These are phyloP conservation scores for Turnix velox DNA, from an alignment of 2,113 vertebrate species.

Conservation along the genomic window DNA sequence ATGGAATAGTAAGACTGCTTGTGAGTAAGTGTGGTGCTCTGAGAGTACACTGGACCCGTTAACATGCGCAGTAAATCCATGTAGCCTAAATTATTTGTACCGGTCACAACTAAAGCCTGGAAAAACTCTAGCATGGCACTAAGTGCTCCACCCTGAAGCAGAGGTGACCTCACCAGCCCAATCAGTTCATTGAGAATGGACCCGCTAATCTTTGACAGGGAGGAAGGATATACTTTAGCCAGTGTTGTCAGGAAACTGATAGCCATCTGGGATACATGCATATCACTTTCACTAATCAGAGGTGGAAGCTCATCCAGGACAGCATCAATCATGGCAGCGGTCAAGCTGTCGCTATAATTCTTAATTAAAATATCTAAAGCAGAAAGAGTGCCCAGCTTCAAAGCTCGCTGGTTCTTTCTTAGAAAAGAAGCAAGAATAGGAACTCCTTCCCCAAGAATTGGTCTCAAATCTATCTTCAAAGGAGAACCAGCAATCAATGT, in stretches of 20 bases:
- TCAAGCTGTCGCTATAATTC: conserved; percentile 94
- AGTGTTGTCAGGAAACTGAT: conserved; percentile 97
- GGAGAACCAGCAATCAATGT: conserved; percentile 95
- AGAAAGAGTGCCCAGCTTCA: conserved; percentile 94
- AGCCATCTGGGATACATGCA: conserved; percentile 99
- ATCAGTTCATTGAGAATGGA: conserved; percentile 96
- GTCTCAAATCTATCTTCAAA: conserved; percentile 92
- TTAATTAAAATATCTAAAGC: conserved; percentile 94
- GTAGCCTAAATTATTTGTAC: conserved; percentile 89
- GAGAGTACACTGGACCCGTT: conserved; percentile 94
- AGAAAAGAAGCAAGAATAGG: conserved; percentile 98
- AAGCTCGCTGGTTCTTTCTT: conserved; percentile 94
- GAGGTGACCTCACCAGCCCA: conserved; percentile 89
- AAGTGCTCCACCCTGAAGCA: conserved; percentile 95
- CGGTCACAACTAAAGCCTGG: conserved; percentile 92
- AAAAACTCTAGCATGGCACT: conserved; percentile 98
- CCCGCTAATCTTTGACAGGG: conserved; percentile 91
- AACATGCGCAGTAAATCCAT: conserved; percentile 98
- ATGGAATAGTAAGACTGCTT: conserved; percentile 99
- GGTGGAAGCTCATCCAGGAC: conserved; percentile 96
- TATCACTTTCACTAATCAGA: conserved; percentile 97
- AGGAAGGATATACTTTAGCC: conserved; percentile 95
- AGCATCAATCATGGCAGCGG: conserved; percentile 95
- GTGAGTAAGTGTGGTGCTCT: conserved; percentile 92
- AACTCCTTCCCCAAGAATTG: conserved; percentile 91